A percentile compares a stretch with the other conserved stretches of the same genome.
Evolutionary conservation across 1,140 invertebrate species (phyloP).

Genomic region (Zaprionus nigranus): DNA sequence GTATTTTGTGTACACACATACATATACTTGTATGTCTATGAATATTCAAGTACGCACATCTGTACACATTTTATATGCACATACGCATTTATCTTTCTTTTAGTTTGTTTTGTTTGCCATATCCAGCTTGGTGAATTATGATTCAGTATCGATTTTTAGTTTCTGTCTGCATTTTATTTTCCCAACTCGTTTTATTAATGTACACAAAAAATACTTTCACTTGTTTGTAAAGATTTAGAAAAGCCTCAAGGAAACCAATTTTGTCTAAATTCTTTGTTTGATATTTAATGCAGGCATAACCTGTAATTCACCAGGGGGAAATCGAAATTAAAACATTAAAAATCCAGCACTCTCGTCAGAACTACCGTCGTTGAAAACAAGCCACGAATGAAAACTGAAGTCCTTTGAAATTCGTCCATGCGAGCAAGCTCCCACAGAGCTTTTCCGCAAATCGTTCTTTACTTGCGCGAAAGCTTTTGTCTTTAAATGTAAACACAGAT

Average conservation of each 20-base stretch:
- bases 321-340: neutral
- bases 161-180: conserved; percentile 9
- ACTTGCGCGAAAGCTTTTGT: conserved; percentile 11
- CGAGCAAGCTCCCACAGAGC: conserved; percentile 24
- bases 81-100: conserved; percentile 3
- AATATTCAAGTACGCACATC: conserved; percentile 7
- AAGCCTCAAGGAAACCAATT: conserved; percentile 3
- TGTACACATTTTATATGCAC: conserved; percentile 14
- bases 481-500: neutral
- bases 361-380: conserved; percentile 35
- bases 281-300: conserved; percentile 31
- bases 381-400: conserved; percentile 39
- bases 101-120: conserved; percentile 17
- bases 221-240: neutral
- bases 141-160: conserved; percentile 47
- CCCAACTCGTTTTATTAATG: neutral
- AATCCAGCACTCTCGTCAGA: conserved; percentile 34
- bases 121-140: conserved; percentile 26
- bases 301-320: neutral
- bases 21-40: neutral
- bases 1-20: neutral
- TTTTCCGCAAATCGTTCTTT: conserved; percentile 1
- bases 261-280: conserved; percentile 13
- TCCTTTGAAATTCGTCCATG: conserved; percentile 38
- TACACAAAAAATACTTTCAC: neutral